Percentiles rank a stretch among this genome's conserved stretches.
phyloP scores from a whole-genome alignment of 1,140 invertebrate species.

The Teleopsis dalmanni region DNA sequence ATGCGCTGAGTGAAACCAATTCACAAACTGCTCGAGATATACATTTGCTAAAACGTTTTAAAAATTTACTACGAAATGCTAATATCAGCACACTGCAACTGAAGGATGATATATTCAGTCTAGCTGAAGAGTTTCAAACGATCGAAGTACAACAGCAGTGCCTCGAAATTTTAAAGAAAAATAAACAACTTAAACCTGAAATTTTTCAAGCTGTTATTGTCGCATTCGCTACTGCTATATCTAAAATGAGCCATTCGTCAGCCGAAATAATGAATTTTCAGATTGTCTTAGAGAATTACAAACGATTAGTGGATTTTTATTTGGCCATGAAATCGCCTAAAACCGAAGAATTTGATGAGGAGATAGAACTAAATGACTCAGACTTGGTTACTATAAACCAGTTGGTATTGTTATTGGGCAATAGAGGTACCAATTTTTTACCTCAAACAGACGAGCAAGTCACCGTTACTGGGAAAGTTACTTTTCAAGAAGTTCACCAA shows the following conservation, averaged over 20 bases:
- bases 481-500: conserved; percentile 4
- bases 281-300: conserved; percentile 25
- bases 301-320: conserved; percentile 31
- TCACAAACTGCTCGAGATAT: conserved; percentile 78
- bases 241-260: not conserved
- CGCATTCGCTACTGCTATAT: conserved; percentile 15
- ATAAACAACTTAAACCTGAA: conserved; percentile 37
- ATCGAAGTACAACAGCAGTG: conserved; percentile 62
- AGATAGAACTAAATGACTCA: conserved; percentile 27
- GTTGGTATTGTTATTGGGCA: conserved; percentile 27
- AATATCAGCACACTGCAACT: conserved; percentile 48
- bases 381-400: conserved; percentile 40
- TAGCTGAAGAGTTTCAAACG: conserved; percentile 63
- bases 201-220: conserved; percentile 29
- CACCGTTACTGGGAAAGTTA: conserved; percentile 1
- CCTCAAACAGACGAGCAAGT: not conserved
- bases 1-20: conserved; percentile 76
- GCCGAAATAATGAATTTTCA: conserved; percentile 6
- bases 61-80: conserved; percentile 57
- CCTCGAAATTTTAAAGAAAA: conserved; percentile 61
- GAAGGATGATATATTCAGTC: conserved; percentile 48
- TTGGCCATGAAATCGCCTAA: conserved; percentile 11
- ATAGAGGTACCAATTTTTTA: not conserved
- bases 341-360: conserved; percentile 15
- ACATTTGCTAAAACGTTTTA: conserved; percentile 74